Conservation (phyloP, 1,140 invertebrate genomes). For the Temnothorax nylanderi region DNA sequence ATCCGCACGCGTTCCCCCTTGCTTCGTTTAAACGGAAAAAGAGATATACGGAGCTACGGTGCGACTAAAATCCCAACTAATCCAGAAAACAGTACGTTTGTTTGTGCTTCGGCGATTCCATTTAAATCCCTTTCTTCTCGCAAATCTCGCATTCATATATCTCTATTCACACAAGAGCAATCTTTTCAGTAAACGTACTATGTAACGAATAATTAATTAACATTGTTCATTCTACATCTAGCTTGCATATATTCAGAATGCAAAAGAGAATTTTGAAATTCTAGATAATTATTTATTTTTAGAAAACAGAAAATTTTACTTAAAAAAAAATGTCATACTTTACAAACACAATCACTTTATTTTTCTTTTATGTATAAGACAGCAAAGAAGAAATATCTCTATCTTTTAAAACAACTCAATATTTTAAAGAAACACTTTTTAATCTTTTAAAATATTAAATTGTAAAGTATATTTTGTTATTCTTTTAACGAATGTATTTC, state of each 20-base stretch:
- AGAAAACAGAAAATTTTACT: neutral
- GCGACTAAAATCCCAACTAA: slow-evolving; percentile 31
- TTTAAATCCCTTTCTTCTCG: slow-evolving; percentile 26
- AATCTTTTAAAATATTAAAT: neutral
- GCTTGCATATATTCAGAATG: neutral
- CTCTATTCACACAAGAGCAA: slow-evolving; percentile 3
- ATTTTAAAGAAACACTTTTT: neutral
- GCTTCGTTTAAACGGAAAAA: slow-evolving; percentile 37
- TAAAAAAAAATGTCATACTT: neutral
- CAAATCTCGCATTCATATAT: neutral
- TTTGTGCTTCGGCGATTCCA: slow-evolving; percentile 13
- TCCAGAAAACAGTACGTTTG: slow-evolving; percentile 24
- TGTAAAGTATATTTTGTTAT: neutral
- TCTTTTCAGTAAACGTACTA: neutral
- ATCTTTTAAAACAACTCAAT: neutral
- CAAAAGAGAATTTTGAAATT: neutral
- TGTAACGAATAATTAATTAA: slow-evolving; percentile 28
- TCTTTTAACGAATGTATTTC: neutral
- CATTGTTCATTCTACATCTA: neutral
- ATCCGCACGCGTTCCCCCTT: neutral
- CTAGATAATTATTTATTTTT: neutral
- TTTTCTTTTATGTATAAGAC: neutral
- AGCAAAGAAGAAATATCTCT: neutral
- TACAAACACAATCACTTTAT: neutral
- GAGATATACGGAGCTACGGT: slow-evolving; percentile 11